phyloP scores from a whole-genome alignment of 2,888 invertebrate genomes.

The Lumbricus terrestris region DNA sequence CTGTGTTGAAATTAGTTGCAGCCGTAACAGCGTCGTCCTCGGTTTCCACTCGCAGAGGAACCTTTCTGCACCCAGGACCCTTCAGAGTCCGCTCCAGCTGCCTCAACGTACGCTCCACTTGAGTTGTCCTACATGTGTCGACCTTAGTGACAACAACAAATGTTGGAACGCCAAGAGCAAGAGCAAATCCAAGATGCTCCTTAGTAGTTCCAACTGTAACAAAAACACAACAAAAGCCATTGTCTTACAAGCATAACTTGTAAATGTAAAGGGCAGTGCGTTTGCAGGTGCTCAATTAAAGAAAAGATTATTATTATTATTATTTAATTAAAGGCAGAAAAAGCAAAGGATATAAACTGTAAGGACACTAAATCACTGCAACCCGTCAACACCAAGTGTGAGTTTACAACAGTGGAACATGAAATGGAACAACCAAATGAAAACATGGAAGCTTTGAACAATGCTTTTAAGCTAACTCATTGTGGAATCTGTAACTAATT shows the following conservation, averaged over 20 bases:
- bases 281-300: no score
- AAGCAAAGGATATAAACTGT: background rate
- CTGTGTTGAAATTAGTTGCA: slow-evolving; percentile 67
- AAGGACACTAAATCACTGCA: background rate
- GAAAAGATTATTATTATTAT: no score
- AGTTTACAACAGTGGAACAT: background rate
- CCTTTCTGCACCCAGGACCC: slow-evolving; percentile 67
- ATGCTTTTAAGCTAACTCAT: no score
- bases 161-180: slow-evolving; percentile 71
- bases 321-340: background rate
- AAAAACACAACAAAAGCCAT: background rate
- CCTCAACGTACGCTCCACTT: slow-evolving; percentile 60
- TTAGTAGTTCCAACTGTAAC: slow-evolving; percentile 67
- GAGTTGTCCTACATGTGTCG: slow-evolving; percentile 70
- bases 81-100: slow-evolving; percentile 68
- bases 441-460: background rate
- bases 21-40: slow-evolving; percentile 76
- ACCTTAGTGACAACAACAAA: slow-evolving; percentile 91
- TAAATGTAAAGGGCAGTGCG: no score
- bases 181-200: slow-evolving; percentile 80
- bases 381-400: background rate
- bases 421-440: background rate
- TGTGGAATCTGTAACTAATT: no score
- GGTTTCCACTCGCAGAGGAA: slow-evolving; percentile 69
- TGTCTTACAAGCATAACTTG: no score